Evolutionary conservation across 2,797 vertebrate species (phyloP).

Genomic region (Artibeus lituratus): DNA sequence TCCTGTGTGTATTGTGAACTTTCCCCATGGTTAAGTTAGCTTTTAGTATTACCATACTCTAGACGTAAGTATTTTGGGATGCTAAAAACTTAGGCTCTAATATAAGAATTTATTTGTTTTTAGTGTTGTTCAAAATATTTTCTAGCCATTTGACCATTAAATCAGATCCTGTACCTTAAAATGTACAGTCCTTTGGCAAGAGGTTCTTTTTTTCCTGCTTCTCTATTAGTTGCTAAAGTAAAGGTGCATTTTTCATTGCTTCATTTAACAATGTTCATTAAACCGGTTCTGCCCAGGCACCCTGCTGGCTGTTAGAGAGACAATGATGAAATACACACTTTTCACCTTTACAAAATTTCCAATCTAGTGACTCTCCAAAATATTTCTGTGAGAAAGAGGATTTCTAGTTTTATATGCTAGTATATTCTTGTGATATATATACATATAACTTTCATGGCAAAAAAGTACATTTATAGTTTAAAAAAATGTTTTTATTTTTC

Average conservation of each 20-base stretch:
- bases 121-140: background rate
- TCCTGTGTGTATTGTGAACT: background rate
- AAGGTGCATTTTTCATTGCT: background rate
- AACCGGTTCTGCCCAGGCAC: background rate
- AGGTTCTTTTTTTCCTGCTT: background rate
- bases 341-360: background rate
- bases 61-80: conserved; percentile 14
- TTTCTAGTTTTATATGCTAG: conserved; percentile 17
- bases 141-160: background rate
- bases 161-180: background rate
- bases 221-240: conserved; percentile 2
- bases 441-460: background rate
- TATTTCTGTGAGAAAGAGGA: background rate
- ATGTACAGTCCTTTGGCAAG: background rate
- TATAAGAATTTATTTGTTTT: background rate
- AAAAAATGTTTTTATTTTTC: background rate
- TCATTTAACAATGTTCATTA: conserved; percentile 29
- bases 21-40: background rate
- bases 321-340: background rate
- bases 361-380: background rate
- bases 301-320: background rate
- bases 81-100: background rate
- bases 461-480: background rate
- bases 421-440: background rate
- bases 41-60: background rate